Conservation (phyloP, 2,797 vertebrate species). For the Xyrichtys novacula region DNA sequence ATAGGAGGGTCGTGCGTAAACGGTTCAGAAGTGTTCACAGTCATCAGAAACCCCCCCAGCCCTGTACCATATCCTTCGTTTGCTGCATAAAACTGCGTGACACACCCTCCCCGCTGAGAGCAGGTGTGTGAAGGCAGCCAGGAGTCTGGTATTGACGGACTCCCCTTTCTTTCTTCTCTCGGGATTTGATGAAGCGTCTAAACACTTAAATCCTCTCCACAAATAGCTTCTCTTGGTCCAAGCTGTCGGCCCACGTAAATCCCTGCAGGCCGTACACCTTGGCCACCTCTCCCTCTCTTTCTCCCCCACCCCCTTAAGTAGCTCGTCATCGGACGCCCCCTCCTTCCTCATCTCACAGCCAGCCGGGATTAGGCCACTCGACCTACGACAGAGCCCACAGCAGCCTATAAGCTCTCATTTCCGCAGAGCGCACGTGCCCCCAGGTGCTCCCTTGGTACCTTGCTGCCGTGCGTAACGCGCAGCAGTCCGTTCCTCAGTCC, state of each 20-base stretch:
- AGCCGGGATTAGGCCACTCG: conserved; percentile 71
- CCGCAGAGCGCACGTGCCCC: conserved; percentile 48
- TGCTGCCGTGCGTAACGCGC: conserved; percentile 52
- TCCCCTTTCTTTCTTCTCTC: conserved; percentile 67
- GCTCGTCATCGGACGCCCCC: conserved; percentile 44
- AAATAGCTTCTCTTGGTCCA: conserved; percentile 83
- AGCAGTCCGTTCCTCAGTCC: background rate
- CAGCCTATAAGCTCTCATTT: conserved; percentile 58
- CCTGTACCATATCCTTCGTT: background rate
- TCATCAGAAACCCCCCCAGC: background rate
- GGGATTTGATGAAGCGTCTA: conserved; percentile 83
- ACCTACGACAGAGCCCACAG: conserved; percentile 34
- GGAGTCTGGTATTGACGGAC: conserved; percentile 53
- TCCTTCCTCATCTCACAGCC: conserved; percentile 30
- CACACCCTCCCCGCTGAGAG: background rate
- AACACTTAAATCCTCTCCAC: conserved; percentile 86
- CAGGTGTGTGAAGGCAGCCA: conserved; percentile 1
- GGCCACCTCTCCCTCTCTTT: conserved; percentile 40
- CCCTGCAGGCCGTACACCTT: conserved; percentile 77
- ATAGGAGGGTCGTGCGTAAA: background rate
- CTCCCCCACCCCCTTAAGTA: conserved; percentile 46
- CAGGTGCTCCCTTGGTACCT: conserved; percentile 38
- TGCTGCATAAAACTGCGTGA: background rate
- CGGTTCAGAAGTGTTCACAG: background rate
- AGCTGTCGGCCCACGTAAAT: conserved; percentile 85